Conservation (phyloP, 2,888 invertebrate species). For the Barypeithes pellucidus region DNA sequence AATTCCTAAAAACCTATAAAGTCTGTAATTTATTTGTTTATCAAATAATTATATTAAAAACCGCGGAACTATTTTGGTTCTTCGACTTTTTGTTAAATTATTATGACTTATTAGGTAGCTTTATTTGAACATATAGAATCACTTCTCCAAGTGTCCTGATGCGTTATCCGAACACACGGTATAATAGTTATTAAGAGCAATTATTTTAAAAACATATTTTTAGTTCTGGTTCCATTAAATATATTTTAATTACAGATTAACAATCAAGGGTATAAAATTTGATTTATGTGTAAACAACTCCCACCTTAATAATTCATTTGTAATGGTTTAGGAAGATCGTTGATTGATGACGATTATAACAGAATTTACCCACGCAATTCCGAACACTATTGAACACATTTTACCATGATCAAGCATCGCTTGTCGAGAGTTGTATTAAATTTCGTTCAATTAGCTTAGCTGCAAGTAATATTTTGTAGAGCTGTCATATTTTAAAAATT, state of each 20-base stretch:
- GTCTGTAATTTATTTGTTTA: slow-evolving; percentile 11
- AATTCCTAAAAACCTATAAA: slow-evolving; percentile 5
- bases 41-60: slow-evolving; percentile 15
- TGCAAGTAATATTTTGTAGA: neutral
- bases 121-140: no score
- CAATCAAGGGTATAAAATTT: slow-evolving; percentile 17
- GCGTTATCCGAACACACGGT: no score
- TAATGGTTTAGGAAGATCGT: slow-evolving; percentile 27
- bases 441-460: neutral
- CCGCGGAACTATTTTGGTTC: slow-evolving; percentile 1
- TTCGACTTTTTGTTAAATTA: no score
- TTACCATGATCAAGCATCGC: neutral
- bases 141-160: no score
- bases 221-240: no score
- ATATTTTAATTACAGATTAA: slow-evolving; percentile 10
- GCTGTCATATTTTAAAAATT: slow-evolving; percentile 2
- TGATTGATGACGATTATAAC: slow-evolving; percentile 38
- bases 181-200: no score
- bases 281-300: slow-evolving; percentile 36
- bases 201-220: no score
- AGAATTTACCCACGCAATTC: slow-evolving; percentile 19
- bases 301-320: slow-evolving; percentile 40
- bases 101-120: no score
- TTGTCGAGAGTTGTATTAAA: slow-evolving; percentile 21
- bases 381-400: slow-evolving; percentile 31